Percentiles rank a stretch among this genome's conserved stretches.
These are phyloP conservation scores for Hydrotaea cyrtoneurina DNA, from an alignment of 2,888 invertebrate genomes.

Conservation along the genomic window DNA sequence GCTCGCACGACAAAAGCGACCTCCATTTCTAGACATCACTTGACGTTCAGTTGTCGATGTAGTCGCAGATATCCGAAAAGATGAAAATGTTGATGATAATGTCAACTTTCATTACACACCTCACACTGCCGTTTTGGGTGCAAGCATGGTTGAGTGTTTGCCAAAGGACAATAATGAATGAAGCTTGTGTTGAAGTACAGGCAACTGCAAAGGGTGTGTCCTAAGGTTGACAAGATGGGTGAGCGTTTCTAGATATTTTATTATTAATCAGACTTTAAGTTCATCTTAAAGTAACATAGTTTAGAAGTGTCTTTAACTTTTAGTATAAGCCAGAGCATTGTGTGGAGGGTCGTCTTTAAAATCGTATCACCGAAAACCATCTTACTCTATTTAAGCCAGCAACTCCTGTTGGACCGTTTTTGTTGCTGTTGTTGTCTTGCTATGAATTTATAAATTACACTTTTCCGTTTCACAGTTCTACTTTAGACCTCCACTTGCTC, in stretches of 20 bases:
- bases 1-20: not conserved
- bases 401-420: not conserved
- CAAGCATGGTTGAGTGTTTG: not conserved
- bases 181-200: constrained; percentile 38
- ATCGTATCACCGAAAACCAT: not conserved
- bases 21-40: not conserved
- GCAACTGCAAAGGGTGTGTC: not conserved
- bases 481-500: not conserved
- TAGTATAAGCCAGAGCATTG: no score
- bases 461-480: constrained; percentile 8
- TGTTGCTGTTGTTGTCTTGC: not conserved
- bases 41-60: not conserved
- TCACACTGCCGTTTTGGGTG: not conserved
- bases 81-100: constrained; percentile 30
- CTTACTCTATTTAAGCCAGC: not conserved
- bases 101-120: constrained; percentile 30
- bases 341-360: no score
- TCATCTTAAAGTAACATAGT: no score
- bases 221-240: not conserved
- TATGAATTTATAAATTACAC: constrained; percentile 24
- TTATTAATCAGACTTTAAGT: no score
- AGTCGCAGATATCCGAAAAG: not conserved
- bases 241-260: no score
- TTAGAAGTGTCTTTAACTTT: no score
- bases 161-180: constrained; percentile 53